Evolutionary conservation across 1,140 invertebrate species (phyloP).

Genomic region (Hetaerina americana): DNA sequence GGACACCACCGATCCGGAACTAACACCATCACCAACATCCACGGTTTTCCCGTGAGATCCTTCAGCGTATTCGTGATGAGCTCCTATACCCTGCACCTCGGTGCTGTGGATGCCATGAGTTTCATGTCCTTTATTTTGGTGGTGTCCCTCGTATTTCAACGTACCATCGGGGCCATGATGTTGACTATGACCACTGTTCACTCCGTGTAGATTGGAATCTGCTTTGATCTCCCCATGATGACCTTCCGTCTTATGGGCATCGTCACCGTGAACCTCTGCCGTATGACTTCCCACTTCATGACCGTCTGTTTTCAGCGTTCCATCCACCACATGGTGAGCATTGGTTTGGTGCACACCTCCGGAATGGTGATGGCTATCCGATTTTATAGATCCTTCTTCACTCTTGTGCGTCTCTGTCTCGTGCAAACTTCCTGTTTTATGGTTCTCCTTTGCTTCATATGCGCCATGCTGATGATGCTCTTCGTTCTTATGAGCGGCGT

Average conservation of each 20-base stretch:
- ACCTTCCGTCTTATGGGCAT: background rate
- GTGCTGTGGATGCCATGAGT: background rate
- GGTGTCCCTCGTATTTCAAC: background rate
- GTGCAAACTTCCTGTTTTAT: background rate
- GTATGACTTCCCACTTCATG: background rate
- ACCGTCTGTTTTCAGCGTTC: background rate
- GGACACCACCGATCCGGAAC: background rate
- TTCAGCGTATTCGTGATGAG: background rate
- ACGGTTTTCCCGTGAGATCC: background rate
- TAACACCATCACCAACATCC: background rate
- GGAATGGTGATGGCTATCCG: too few relatives aligned
- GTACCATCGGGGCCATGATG: background rate
- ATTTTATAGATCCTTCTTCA: too few relatives aligned
- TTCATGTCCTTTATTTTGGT: background rate
- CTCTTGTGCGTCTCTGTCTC: background rate
- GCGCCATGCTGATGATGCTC: background rate
- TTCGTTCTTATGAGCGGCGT: background rate
- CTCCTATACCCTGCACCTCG: background rate
- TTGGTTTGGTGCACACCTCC: background rate
- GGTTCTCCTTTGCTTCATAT: background rate
- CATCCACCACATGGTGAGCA: background rate
- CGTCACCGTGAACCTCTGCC: background rate
- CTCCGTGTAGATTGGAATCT: too few relatives aligned
- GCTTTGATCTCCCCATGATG: too few relatives aligned
- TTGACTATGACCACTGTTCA: background rate